Percentiles rank a stretch among this genome's conserved stretches.
These are phyloP conservation scores for Osmoderma eremita DNA, from an alignment of 2,888 invertebrate species.

Conservation along the genomic window DNA sequence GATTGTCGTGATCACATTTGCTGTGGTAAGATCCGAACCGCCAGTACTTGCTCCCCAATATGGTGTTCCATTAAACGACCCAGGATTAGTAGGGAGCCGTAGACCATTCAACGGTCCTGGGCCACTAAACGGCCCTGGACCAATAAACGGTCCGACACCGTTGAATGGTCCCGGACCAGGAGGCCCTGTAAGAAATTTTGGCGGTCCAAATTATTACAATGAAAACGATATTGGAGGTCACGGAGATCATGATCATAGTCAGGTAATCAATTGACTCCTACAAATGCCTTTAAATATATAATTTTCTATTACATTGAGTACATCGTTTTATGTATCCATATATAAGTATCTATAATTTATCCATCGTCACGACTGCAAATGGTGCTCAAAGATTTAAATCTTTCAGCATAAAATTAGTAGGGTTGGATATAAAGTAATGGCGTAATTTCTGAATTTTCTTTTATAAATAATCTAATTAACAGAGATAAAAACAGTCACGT, in stretches of 20 bases:
- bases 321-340: no score
- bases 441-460: no score
- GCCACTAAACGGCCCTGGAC: neutral
- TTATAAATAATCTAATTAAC: no score
- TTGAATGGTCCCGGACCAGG: conserved; percentile 26
- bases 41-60: conserved; percentile 56
- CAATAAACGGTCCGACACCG: neutral
- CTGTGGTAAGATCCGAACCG: conserved; percentile 50
- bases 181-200: conserved; percentile 6
- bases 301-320: neutral
- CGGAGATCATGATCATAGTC: conserved; percentile 65
- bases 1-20: conserved; percentile 23
- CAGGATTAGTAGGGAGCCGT: neutral
- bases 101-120: neutral
- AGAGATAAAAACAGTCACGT: no score
- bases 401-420: no score
- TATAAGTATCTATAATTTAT: no score
- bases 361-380: no score
- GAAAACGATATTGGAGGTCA: conserved; percentile 57
- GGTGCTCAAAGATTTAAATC: no score
- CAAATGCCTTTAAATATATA: neutral
- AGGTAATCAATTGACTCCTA: conserved; percentile 57
- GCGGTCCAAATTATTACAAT: conserved; percentile 41
- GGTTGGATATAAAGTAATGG: no score
- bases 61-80: conserved; percentile 54